Evolutionary conservation across 2,113 vertebrate species (phyloP), one percentile per base, ranked within the genome.

Genomic region (Neogobius melanostomus): DNA sequence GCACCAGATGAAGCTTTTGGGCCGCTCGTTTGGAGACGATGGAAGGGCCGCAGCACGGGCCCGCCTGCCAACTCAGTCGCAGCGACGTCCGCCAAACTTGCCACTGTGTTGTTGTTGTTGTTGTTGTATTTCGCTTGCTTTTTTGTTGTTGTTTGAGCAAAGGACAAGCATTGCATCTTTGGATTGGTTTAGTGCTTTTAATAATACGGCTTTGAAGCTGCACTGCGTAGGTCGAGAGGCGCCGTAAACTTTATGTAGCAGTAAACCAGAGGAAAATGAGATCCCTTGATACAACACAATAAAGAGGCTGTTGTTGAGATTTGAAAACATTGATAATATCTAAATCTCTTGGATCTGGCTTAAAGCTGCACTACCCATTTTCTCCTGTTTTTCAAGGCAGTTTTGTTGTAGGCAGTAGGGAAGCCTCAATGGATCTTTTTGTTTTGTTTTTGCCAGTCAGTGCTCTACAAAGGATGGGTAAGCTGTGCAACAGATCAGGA

Each of bases 1-100:
- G 71, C 72, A 66, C 64, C 79, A 84, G 76, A 87, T 87, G 81
- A 85, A 80, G 81, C 81, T 74, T 36, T 59, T 77, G 77, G 86
- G 80, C 78, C 78, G 73, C 85, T 77, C 81, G 75, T 87, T 78
- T 80, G 82, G 82, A 87, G 60, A 47, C 81, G 81, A 88, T 83
- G 70, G 62, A 82, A 80, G 28, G 28, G 79, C 80, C 60, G 72
- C 64, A 43, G 70, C 11, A 62, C 53, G 21, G 0, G 3, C 49
- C 15, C 5, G 44, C 49, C 68, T 82, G 87, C 80, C 85, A 88
- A 78, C 56, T 76, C 56, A 80, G 72, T 43, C 42, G 74, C 68
- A 0, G 68, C 7, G 6, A 46, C 57, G 80, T 48, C 81, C 72
- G 82, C 83, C 86, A 86, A 75, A 82, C 68, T 64, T 76, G 61